Conservation (phyloP, 2,113 vertebrate genomes). For the Columbina picui region DNA sequence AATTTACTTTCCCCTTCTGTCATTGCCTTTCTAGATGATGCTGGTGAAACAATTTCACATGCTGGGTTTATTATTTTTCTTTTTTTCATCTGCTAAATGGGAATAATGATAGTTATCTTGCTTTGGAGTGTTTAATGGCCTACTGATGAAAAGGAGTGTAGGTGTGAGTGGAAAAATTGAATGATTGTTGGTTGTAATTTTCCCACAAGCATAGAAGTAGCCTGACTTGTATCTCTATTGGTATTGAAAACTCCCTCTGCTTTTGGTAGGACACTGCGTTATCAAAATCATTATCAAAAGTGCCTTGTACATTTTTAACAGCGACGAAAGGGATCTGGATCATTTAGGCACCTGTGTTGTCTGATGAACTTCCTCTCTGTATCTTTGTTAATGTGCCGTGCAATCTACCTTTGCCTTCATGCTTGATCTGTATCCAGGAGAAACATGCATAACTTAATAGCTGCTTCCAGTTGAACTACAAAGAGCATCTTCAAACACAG, state of each 20-base stretch:
- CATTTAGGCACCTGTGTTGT: neutral
- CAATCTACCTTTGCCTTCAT: neutral
- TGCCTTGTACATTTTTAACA: neutral
- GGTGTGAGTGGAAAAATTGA: neutral
- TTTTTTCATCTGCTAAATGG: neutral
- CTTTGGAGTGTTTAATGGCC: neutral
- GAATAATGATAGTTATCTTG: neutral
- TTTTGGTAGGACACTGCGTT: neutral
- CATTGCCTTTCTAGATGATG: neutral
- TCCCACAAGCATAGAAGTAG: neutral
- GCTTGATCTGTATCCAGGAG: neutral
- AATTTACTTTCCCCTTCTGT: neutral
- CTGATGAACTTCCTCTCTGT: neutral
- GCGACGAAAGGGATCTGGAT: neutral
- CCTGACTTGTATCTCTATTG: neutral
- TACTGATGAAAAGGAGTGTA: neutral
- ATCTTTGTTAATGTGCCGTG: neutral
- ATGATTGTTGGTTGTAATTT: neutral
- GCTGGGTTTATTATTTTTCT: neutral
- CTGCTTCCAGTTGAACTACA: neutral
- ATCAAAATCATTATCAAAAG: neutral
- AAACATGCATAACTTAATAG: neutral
- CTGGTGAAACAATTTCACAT: neutral
- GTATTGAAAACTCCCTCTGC: neutral
- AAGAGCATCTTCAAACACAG: neutral